Evolutionary conservation across 2,888 invertebrate species (phyloP).

Genomic region (Nysson spinosus): DNA sequence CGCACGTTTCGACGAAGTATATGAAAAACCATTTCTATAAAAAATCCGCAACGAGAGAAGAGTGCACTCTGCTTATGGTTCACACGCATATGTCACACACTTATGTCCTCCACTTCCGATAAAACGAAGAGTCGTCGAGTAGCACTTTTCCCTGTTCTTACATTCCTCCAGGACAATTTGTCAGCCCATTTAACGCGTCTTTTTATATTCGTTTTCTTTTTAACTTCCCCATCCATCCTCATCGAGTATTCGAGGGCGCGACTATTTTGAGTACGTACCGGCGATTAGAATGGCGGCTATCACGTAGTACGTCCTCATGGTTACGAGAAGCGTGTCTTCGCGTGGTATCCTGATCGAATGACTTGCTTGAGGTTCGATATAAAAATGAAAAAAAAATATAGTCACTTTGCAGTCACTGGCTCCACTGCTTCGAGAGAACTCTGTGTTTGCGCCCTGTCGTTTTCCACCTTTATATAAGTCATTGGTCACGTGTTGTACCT

Average conservation of each 20-base stretch:
- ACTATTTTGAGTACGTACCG: conserved; percentile 71
- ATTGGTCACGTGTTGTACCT: conserved; percentile 75
- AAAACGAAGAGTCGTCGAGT: conserved; percentile 12
- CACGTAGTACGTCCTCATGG: conserved; percentile 75
- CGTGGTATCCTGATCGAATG: conserved; percentile 28
- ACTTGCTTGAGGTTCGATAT: conserved; percentile 7
- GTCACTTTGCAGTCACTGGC: conserved; percentile 55
- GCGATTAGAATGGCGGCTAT: conserved; percentile 75
- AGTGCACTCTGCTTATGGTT: conserved; percentile 41
- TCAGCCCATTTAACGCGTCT: conserved; percentile 7
- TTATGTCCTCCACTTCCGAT: conserved; percentile 45
- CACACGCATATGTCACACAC: conserved; percentile 58
- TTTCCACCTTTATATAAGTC: conserved; percentile 76
- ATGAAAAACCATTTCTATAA: background rate
- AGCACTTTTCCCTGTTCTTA: conserved; percentile 45
- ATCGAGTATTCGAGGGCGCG: conserved; percentile 15
- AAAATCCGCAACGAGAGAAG: conserved; percentile 23
- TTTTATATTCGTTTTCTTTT: background rate
- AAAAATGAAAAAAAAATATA: conserved; percentile 48
- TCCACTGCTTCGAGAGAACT: conserved; percentile 67
- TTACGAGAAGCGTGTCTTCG: conserved; percentile 48
- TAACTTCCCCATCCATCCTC: conserved; percentile 14
- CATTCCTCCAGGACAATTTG: background rate
- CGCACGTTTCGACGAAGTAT: background rate
- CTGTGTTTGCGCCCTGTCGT: conserved; percentile 75